These are phyloP conservation scores for Corythornis madagascariensis DNA, from an alignment of 2,113 vertebrate genomes.

Conservation along the genomic window DNA sequence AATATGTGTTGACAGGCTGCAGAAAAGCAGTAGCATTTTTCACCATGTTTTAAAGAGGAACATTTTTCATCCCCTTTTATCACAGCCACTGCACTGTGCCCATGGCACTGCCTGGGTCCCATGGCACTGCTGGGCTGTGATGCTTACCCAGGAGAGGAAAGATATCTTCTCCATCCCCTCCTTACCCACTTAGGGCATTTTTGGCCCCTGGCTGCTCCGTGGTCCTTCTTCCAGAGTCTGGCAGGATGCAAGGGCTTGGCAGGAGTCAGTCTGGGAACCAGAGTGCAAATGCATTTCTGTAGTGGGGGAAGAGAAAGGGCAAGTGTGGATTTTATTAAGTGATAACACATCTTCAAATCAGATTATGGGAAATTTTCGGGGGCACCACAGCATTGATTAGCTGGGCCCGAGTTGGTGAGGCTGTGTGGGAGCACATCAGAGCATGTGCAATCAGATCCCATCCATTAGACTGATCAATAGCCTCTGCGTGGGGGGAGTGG, in stretches of 20 bases:
- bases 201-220: not conserved
- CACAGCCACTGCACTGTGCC: not conserved
- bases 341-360: slow-evolving; percentile 71
- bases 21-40: not conserved
- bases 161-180: not conserved
- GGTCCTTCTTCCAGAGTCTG: not conserved
- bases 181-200: not conserved
- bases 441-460: slow-evolving; percentile 93
- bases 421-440: slow-evolving; percentile 86
- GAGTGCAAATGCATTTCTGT: slow-evolving; percentile 44
- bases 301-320: slow-evolving; percentile 60
- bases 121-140: not conserved
- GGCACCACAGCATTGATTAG: slow-evolving; percentile 89
- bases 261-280: not conserved
- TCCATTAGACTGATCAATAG: slow-evolving; percentile 96
- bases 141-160: not conserved
- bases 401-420: slow-evolving; percentile 84
- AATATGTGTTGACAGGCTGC: not conserved
- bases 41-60: not conserved
- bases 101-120: not conserved
- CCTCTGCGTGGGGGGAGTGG: slow-evolving; percentile 63
- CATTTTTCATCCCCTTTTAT: not conserved
- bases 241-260: not conserved
- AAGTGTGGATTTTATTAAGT: slow-evolving; percentile 73
- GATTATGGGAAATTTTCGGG: slow-evolving; percentile 87